These are phyloP conservation scores for Lemur catta DNA, from an alignment of 2,797 vertebrate genomes.

Conservation along the genomic window DNA sequence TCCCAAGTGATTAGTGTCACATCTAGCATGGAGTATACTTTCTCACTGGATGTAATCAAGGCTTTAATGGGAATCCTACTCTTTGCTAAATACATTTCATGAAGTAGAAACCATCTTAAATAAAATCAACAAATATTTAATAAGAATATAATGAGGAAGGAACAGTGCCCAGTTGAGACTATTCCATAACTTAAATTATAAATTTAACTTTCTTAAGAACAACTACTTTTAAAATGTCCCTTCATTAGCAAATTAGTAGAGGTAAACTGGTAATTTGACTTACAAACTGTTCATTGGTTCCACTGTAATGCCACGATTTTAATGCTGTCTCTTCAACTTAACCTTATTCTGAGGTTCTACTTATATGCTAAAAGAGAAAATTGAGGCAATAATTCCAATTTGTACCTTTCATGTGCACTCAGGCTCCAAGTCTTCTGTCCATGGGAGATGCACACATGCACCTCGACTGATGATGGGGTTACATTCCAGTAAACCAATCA, in stretches of 20 bases:
- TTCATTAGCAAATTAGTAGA: neutral
- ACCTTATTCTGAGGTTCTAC: neutral
- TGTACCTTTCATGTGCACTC: neutral
- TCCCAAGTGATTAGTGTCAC: neutral
- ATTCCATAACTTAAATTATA: neutral
- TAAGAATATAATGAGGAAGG: neutral
- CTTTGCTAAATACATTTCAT: neutral
- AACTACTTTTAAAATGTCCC: neutral
- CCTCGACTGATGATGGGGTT: neutral
- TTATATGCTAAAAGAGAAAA: neutral
- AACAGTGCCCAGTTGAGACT: neutral
- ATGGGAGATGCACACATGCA: neutral
- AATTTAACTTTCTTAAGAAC: neutral
- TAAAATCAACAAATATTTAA: constrained; percentile 21
- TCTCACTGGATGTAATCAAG: neutral
- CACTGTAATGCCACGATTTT: neutral
- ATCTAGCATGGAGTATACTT: neutral
- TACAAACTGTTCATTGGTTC: neutral
- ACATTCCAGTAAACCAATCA: neutral
- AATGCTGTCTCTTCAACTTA: neutral
- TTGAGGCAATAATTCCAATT: neutral
- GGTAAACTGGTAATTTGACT: neutral
- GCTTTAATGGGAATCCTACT: neutral
- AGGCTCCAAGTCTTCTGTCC: neutral
- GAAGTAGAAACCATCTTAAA: constrained; percentile 14